phyloP scores from a whole-genome alignment of 2,113 vertebrate genomes.

The Tamias sibiricus region DNA sequence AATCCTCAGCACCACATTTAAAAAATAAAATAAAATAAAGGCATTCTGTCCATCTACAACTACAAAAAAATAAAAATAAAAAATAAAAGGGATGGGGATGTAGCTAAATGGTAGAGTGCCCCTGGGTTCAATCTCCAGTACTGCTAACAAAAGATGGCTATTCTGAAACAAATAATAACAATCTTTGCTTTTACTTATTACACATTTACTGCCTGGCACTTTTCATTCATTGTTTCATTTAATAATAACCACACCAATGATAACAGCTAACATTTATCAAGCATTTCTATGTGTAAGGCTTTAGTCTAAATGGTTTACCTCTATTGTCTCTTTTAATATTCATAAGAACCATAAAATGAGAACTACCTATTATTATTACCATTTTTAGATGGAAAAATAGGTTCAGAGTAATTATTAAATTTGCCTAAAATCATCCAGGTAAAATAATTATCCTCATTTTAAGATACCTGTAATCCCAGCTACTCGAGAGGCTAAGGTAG shows the following conservation, averaged over 20 bases:
- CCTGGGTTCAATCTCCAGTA: too few relatives aligned
- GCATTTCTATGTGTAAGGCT: background rate
- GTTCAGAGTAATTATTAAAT: background rate
- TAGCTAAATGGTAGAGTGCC: too few relatives aligned
- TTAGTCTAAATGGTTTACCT: background rate
- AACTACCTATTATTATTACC: background rate
- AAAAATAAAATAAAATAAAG: too few relatives aligned
- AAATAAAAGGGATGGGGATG: too few relatives aligned
- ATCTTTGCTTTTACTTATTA: background rate
- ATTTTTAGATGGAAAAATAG: constrained; percentile 13
- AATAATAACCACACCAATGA: background rate
- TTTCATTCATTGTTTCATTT: constrained; percentile 25
- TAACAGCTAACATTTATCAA: background rate
- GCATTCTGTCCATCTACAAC: too few relatives aligned
- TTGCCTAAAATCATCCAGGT: background rate
- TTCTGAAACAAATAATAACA: background rate
- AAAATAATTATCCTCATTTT: constrained; percentile 17
- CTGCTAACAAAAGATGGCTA: too few relatives aligned
- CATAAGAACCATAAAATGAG: background rate
- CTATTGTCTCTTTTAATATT: background rate
- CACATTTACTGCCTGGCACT: background rate
- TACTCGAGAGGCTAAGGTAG: background rate
- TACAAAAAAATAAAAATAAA: too few relatives aligned
- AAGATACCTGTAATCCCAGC: background rate
- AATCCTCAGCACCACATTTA: too few relatives aligned